Percentiles rank a stretch among this genome's conserved stretches.
These are phyloP conservation scores for Neoitamus cyanurus DNA, from an alignment of 2,888 invertebrate species.

Conservation along the genomic window DNA sequence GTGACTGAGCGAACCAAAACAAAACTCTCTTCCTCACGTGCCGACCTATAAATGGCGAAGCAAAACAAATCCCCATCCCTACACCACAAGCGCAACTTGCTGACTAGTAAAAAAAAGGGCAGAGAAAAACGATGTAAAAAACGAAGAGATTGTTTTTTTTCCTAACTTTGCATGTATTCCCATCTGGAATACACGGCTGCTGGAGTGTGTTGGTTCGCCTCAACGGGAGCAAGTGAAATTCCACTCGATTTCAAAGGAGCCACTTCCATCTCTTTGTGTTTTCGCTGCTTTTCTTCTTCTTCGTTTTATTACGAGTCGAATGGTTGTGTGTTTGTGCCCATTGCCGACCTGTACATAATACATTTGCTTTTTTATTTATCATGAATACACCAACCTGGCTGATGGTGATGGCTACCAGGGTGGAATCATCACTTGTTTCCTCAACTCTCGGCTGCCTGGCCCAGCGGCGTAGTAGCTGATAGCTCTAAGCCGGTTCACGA, in stretches of 20 bases:
- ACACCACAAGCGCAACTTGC: neutral
- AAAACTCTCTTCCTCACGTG: neutral
- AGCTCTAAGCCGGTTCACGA: slow-evolving; percentile 5
- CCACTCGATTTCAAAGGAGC: neutral
- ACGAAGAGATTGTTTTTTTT: neutral
- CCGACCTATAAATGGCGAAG: slow-evolving; percentile 1
- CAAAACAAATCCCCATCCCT: neutral
- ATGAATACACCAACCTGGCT: neutral
- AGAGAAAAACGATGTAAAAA: neutral
- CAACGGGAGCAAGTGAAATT: neutral
- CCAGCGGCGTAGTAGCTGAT: neutral
- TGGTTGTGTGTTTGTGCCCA: neutral
- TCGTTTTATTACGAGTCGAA: neutral
- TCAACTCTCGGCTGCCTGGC: neutral
- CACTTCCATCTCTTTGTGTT: neutral
- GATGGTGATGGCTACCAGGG: neutral
- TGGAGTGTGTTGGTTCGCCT: neutral
- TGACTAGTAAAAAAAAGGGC: neutral
- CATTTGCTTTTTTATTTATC: neutral
- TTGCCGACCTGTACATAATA: neutral
- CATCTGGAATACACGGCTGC: neutral
- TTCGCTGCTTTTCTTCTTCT: neutral
- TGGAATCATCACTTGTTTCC: neutral
- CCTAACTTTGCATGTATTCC: neutral
- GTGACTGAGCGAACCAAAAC: neutral